Evolutionary conservation across 2,797 vertebrate genomes (phyloP), one percentile per base, ranked within the genome.

Genomic region (Phalanger gymnotis): DNA sequence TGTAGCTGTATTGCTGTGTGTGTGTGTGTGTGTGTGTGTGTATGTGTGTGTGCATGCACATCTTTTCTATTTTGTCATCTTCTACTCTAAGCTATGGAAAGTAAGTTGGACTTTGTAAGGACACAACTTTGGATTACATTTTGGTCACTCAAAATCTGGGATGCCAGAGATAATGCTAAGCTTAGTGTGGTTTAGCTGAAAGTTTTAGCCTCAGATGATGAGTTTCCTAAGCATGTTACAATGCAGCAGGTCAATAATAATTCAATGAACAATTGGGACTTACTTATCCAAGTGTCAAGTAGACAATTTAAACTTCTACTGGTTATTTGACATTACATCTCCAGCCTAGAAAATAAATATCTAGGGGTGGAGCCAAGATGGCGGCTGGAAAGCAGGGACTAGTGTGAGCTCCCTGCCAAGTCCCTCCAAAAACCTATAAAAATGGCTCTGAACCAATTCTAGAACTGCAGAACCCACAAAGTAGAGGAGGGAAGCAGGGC

Each of bases 281-380:
- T 96, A 95, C 94, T 97, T 96, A 94, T 34, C 91, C 22, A 94
- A 94, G 54, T 97, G 92, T 96, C 92, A 94, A 95, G 93, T 94
- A 92, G 96, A 97, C 96, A 97, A 97, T 90, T 96, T 96, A 96
- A 96, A 94, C 40, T 90, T 94, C 95, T 92, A 93, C 90, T 91
- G 56, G 95, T 96, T 97, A 96, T 96, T 96, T 97, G 95, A 94
- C 92, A 94, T 98, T 97, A 95, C 95, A 97, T 96, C 98, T 98
- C 96, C 97, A 97, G 95, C 95, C 92, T 98, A 94, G 97, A 95
- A 98, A 98, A 98, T 97, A 98, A 96, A 97, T n/a, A n/a, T n/a
- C n/a, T n/a, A n/a, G n/a, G n/a, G n/a, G n/a, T n/a, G n/a, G n/a
- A n/a, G n/a, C n/a, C n/a, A n/a, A n/a, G n/a, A n/a, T n/a, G n/a